Conservation (phyloP, 2,113 vertebrate genomes). For the Sitta europaea region DNA sequence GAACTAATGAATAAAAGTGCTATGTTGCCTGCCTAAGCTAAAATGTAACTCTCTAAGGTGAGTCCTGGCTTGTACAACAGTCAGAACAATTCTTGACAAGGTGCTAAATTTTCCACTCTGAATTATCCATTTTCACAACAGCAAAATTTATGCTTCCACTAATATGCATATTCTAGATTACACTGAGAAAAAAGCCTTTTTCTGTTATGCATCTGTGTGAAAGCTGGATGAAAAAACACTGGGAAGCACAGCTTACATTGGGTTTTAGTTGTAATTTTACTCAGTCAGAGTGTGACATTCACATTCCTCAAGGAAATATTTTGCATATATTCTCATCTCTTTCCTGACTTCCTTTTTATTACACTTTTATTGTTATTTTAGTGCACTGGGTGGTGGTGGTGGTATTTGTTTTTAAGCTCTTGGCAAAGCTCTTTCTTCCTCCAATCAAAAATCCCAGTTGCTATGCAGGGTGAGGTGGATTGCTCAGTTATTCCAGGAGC, state of each 20-base stretch:
- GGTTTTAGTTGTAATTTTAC: not conserved
- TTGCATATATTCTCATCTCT: not conserved
- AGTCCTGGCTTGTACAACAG: not conserved
- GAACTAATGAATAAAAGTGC: not conserved
- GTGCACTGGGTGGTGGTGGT: not conserved
- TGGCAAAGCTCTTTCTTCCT: not conserved
- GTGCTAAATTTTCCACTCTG: not conserved
- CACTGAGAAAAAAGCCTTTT: not conserved
- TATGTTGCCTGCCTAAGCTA: not conserved
- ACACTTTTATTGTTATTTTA: not conserved
- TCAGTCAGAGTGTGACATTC: not conserved
- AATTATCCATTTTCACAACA: not conserved
- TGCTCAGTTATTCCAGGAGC: not conserved
- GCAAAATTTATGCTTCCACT: not conserved
- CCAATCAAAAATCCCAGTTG: not conserved
- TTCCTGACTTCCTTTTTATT: not conserved
- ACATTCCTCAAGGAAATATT: not conserved
- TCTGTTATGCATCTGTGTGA: not conserved
- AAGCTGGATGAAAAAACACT: not conserved
- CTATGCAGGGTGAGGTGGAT: not conserved
- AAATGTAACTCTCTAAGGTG: not conserved
- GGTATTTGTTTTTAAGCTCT: not conserved
- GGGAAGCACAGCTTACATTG: not conserved
- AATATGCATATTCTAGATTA: not conserved
- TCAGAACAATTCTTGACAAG: not conserved